phyloP scores from a whole-genome alignment of 2,888 invertebrate genomes.

The Epistrophe grossulariae region DNA sequence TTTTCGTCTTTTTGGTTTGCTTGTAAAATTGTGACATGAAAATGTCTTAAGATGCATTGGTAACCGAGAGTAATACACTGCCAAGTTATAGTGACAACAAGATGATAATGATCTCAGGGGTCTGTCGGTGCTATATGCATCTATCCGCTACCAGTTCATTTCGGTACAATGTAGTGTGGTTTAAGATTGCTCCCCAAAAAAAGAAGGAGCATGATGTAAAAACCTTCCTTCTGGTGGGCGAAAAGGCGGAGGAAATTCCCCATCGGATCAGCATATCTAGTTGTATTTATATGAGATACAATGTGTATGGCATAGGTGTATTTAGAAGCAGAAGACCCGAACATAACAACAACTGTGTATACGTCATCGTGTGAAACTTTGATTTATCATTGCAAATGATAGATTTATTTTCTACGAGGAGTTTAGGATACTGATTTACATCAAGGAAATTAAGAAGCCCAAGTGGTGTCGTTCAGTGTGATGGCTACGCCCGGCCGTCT shows the following conservation, averaged over 20 bases:
- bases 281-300: constrained; percentile 22
- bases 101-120: constrained; percentile 70
- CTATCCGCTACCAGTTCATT: constrained; percentile 45
- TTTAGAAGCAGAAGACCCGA: constrained; percentile 31
- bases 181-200: constrained; percentile 13
- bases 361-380: constrained; percentile 68
- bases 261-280: constrained; percentile 13
- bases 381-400: constrained; percentile 73
- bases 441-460: constrained; percentile 53
- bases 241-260: constrained; percentile 11
- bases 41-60: constrained; percentile 33
- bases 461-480: constrained; percentile 6
- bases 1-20: neutral
- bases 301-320: constrained; percentile 19
- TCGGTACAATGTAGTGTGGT: constrained; percentile 19
- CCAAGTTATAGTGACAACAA: constrained; percentile 49
- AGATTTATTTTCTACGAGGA: constrained; percentile 68
- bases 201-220: constrained; percentile 17
- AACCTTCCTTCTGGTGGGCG: constrained; percentile 6
- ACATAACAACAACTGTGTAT: constrained; percentile 68
- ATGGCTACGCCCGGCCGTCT: neutral
- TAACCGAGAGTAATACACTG: constrained; percentile 14
- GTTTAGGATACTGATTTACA: constrained; percentile 49
- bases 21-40: constrained; percentile 57
- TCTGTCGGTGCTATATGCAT: constrained; percentile 30